Evolutionary conservation across 2,888 invertebrate genomes (phyloP).

Genomic region (Papilio gigon): DNA sequence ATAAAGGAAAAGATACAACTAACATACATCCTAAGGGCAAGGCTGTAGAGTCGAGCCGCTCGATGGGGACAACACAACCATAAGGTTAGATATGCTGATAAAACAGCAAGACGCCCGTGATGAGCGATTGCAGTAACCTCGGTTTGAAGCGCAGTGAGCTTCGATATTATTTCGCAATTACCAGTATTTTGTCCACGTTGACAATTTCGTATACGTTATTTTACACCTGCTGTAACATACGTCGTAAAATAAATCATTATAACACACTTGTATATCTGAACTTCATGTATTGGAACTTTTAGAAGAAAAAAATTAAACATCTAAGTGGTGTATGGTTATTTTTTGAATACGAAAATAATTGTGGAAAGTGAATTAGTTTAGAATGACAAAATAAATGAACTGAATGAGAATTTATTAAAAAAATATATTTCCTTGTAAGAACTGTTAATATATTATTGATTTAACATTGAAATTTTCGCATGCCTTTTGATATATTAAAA

Average conservation of each 20-base stretch:
- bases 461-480: slow-evolving; percentile 56
- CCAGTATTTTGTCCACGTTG: slow-evolving; percentile 70
- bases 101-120: slow-evolving; percentile 67
- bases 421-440: background rate
- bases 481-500: slow-evolving; percentile 60
- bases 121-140: slow-evolving; percentile 59
- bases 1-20: no score
- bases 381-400: background rate
- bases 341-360: no score
- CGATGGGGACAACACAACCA: slow-evolving; percentile 66
- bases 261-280: background rate
- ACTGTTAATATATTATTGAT: slow-evolving; percentile 14
- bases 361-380: background rate
- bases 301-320: no score
- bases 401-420: background rate
- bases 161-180: slow-evolving; percentile 68
- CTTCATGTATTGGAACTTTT: no score
- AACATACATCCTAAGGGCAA: no score
- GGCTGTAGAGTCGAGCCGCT: no score
- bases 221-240: slow-evolving; percentile 49
- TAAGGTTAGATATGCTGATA: slow-evolving; percentile 78
- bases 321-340: no score
- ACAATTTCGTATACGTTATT: slow-evolving; percentile 55
- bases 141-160: slow-evolving; percentile 52
- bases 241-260: background rate